phyloP scores from a whole-genome alignment of 2,888 invertebrate species.

The Zygogramma bicolorata region DNA sequence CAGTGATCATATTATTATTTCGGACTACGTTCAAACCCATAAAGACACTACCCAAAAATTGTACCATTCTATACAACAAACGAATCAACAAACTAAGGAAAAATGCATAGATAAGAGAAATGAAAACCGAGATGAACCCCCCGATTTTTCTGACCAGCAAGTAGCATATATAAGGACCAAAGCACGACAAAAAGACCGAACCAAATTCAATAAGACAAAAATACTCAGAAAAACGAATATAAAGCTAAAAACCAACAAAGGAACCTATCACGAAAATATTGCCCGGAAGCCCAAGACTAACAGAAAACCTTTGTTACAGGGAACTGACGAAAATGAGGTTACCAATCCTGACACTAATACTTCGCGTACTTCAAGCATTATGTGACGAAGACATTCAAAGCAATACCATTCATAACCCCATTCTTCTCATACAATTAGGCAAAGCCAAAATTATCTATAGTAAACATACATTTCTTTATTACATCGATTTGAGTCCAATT shows the following conservation, averaged over 20 bases:
- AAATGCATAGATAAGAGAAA: neutral
- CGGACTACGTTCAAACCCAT: constrained; percentile 3
- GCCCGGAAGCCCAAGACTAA: constrained; percentile 1
- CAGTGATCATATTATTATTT: neutral
- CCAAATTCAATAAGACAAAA: constrained; percentile 5
- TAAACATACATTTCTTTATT: constrained; percentile 15
- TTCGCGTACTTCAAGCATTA: neutral
- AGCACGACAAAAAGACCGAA: neutral
- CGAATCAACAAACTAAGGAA: neutral
- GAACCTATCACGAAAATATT: neutral
- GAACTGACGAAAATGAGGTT: no score
- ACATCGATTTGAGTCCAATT: neutral
- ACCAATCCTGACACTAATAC: no score
- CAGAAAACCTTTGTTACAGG: neutral
- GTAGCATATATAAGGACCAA: neutral
- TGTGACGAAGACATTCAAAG: no score
- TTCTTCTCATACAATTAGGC: neutral
- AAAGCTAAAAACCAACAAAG: neutral
- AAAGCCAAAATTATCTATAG: neutral
- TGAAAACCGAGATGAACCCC: no score
- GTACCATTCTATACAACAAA: constrained; percentile 9
- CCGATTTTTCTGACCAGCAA: neutral
- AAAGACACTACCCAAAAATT: neutral
- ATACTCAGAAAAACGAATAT: neutral
- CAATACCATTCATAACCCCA: no score